Evolutionary conservation across 1,140 invertebrate genomes (phyloP).

Genomic region (Drosophila nigromelanica): DNA sequence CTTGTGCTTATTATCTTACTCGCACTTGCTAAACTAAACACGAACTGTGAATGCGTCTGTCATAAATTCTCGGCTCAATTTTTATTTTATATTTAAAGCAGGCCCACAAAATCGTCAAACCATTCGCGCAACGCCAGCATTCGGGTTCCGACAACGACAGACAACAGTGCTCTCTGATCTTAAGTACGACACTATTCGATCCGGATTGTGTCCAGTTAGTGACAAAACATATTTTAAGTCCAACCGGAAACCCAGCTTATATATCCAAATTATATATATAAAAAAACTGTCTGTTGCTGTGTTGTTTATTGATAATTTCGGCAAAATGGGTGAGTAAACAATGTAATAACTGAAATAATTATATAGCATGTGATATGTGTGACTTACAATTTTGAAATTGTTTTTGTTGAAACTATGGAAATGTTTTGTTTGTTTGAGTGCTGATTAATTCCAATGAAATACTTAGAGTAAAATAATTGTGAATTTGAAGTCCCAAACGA

Average conservation of each 20-base stretch:
- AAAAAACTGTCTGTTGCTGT: constrained; percentile 26
- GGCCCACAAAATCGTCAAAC: constrained; percentile 54
- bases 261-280: neutral
- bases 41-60: constrained; percentile 51
- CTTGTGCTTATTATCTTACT: constrained; percentile 57
- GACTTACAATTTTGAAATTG: constrained; percentile 15
- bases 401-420: constrained; percentile 19
- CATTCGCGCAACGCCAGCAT: constrained; percentile 48
- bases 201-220: neutral
- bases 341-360: constrained; percentile 6
- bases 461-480: constrained; percentile 18
- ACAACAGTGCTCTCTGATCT: constrained; percentile 48
- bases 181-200: neutral
- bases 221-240: neutral
- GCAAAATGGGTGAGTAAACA: constrained; percentile 67
- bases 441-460: constrained; percentile 25
- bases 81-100: constrained; percentile 35
- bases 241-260: neutral
- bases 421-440: constrained; percentile 29
- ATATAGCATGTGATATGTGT: neutral
- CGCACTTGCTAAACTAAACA: constrained; percentile 45
- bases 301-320: constrained; percentile 52
- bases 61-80: constrained; percentile 61
- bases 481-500: constrained; percentile 1
- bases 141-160: constrained; percentile 41